Base-by-base conservation (phyloP, 2,113 vertebrate species). In the Thermophis baileyi region DNA sequence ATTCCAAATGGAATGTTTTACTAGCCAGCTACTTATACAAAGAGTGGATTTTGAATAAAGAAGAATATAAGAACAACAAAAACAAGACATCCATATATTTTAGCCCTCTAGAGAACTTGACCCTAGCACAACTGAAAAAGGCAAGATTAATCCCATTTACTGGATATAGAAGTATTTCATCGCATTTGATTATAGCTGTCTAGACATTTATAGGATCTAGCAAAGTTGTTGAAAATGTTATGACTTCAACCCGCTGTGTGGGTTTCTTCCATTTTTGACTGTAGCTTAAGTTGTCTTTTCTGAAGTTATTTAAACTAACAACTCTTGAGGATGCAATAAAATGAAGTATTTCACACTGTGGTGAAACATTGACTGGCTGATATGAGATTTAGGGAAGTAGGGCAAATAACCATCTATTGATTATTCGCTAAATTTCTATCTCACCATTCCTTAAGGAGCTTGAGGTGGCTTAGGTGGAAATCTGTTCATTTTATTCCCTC, bases 151-250 rank as follows among this genome's bases (percentile, higher is more conserved):
- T 51, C 91, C 96, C 91, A 35, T 92, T 96, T 87, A 86, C 44
- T 63, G 60, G 25, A 54, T 4, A 40, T 35, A 69, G 54, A 92
- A 88, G 49, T 92, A 90, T 91, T 91, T 92, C 51, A 85, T 14
- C 88, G 50, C 47, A 24, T 91, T 94, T 93, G 94, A 95, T 93
- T 94, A 92, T 22, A 63, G 92, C 94, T 93, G 40, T 87, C 95
- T 91, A 91, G 89, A 46, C 35, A 87, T 95, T 93, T 94, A 95
- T 55, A 53, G 91, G 91, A 89, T 30, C 30, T 63, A 92, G 94
- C 14, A 89, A 93, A 63, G 10, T 10, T 57, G 50, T 25, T 27
- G 49, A 14, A 81, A 91, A 93, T 90, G 14, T 0, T 0, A 81
- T 1, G 40, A 85, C 49, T 91, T 92, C 93, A 94, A 93, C 93